phyloP scores from a whole-genome alignment of 1,140 invertebrate genomes.

The Andricus grossulariae region DNA sequence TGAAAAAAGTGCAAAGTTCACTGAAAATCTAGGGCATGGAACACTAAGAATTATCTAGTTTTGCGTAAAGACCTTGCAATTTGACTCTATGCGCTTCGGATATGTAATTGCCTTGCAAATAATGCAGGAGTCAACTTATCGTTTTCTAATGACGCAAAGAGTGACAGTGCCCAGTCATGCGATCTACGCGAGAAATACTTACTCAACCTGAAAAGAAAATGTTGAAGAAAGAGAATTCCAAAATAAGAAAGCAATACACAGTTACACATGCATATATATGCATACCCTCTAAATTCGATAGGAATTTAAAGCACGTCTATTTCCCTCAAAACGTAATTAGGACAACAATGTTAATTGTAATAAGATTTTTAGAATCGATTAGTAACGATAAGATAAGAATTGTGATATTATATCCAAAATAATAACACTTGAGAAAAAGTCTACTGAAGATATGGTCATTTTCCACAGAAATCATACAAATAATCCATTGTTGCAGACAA shows the following conservation, averaged over 20 bases:
- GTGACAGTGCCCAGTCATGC: slow-evolving; percentile 50
- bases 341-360: too few species aligned
- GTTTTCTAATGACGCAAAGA: slow-evolving; percentile 59
- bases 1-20: neutral
- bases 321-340: too few species aligned
- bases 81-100: slow-evolving; percentile 50
- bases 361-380: slow-evolving; percentile 22
- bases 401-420: too few species aligned
- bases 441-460: too few species aligned
- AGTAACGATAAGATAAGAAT: neutral
- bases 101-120: slow-evolving; percentile 55
- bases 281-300: too few species aligned
- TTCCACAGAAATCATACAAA: too few species aligned
- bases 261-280: too few species aligned
- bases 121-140: slow-evolving; percentile 51
- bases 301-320: too few species aligned
- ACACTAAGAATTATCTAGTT: slow-evolving; percentile 51
- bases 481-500: too few species aligned
- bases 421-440: too few species aligned
- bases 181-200: slow-evolving; percentile 44
- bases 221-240: too few species aligned
- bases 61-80: slow-evolving; percentile 55
- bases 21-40: slow-evolving; percentile 53
- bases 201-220: slow-evolving; percentile 37
- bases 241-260: too few species aligned